Conservation (phyloP, 1,140 invertebrate genomes). For the Oreohelix idahoensis region DNA sequence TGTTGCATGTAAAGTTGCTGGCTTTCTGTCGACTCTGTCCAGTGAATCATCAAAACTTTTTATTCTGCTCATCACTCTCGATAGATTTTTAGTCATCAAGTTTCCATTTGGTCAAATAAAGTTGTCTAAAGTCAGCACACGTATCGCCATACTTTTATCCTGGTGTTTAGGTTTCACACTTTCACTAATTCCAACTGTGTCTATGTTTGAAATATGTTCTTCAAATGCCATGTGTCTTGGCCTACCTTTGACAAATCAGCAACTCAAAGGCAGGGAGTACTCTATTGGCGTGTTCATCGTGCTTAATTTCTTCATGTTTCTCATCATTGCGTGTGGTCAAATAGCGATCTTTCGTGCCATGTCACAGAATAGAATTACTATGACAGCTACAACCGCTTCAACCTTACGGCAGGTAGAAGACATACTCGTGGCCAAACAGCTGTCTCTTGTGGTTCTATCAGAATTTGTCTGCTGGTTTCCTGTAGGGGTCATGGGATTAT, state of each 20-base stretch:
- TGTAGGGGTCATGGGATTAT: constrained; percentile 44
- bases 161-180: constrained; percentile 47
- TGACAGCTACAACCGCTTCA: not conserved
- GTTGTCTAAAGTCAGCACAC: constrained; percentile 40
- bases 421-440: constrained; percentile 6
- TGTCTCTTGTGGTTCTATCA: constrained; percentile 13
- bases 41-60: constrained; percentile 58
- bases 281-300: constrained; percentile 49
- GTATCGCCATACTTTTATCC: not conserved
- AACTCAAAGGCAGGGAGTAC: constrained; percentile 46
- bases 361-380: not conserved
- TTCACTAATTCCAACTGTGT: constrained; percentile 44
- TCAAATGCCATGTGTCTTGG: constrained; percentile 52
- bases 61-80: constrained; percentile 58
- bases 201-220: constrained; percentile 51
- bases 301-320: constrained; percentile 49
- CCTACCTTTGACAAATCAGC: constrained; percentile 48
- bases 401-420: not conserved
- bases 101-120: constrained; percentile 51
- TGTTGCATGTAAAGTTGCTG: constrained; percentile 54
- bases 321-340: constrained; percentile 50
- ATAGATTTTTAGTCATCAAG: constrained; percentile 54
- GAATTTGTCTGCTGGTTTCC: constrained; percentile 28
- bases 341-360: constrained; percentile 15
- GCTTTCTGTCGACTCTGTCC: constrained; percentile 56